Evolutionary conservation across 2,113 vertebrate species (phyloP).

Genomic region (Burhinus bistriatus): DNA sequence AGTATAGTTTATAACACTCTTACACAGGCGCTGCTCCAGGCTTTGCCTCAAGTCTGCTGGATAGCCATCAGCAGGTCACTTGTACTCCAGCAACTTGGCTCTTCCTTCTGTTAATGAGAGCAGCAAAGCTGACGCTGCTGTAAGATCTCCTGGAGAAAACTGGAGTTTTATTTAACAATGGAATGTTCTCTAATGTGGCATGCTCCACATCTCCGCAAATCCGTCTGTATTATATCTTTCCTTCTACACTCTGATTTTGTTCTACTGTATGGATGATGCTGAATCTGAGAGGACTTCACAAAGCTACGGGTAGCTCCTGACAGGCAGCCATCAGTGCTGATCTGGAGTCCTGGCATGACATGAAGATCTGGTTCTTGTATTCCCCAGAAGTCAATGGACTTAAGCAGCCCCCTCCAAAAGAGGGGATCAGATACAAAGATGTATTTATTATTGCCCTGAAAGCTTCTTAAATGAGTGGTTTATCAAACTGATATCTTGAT

Average conservation of each 20-base stretch:
- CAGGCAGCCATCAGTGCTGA: not conserved
- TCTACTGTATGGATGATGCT: not conserved
- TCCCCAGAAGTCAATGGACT: not conserved
- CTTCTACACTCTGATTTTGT: not conserved
- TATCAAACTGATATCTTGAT: not conserved
- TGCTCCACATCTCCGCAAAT: not conserved
- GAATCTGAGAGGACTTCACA: not conserved
- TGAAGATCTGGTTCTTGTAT: not conserved
- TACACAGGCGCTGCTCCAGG: not conserved
- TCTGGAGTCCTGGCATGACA: not conserved
- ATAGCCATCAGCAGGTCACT: not conserved
- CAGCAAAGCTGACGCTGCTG: not conserved
- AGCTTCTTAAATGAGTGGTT: not conserved
- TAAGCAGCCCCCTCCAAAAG: not conserved
- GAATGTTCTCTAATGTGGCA: not conserved
- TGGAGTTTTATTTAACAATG: not conserved
- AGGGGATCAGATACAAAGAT: not conserved
- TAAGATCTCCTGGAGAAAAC: not conserved
- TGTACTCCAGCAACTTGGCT: not conserved
- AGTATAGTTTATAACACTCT: not conserved
- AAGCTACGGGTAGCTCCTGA: not conserved
- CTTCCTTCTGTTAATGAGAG: not conserved
- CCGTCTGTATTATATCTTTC: not conserved
- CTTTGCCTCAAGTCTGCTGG: not conserved
- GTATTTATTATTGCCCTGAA: not conserved